Percentiles rank a stretch among this genome's conserved stretches.
phyloP scores from a whole-genome alignment of 2,113 vertebrate species.

The Rhizomys pruinosus region DNA sequence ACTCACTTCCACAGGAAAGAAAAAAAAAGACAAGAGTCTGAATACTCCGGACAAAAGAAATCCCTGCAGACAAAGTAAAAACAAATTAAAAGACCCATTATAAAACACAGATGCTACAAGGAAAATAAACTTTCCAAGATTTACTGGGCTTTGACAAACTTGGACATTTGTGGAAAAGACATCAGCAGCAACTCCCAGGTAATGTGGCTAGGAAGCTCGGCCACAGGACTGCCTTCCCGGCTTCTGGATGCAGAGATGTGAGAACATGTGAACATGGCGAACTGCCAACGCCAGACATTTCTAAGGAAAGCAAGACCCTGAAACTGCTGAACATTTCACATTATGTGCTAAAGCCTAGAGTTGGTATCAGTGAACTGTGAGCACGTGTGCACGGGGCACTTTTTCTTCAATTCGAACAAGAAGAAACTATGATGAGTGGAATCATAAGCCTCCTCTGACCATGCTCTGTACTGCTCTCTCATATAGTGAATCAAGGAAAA shows the following conservation, averaged over 20 bases:
- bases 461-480: neutral
- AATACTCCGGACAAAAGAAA: constrained; percentile 91
- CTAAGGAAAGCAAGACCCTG: constrained; percentile 57
- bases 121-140: constrained; percentile 97
- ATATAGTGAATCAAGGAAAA: neutral
- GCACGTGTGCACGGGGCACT: neutral
- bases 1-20: constrained; percentile 90
- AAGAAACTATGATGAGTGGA: neutral
- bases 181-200: constrained; percentile 92
- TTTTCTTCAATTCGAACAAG: constrained; percentile 18
- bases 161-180: constrained; percentile 94
- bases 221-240: constrained; percentile 86
- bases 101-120: constrained; percentile 99
- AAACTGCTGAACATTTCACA: constrained; percentile 5
- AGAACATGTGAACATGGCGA: constrained; percentile 87
- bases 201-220: constrained; percentile 69
- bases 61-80: constrained; percentile 95
- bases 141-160: constrained; percentile 93
- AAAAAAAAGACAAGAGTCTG: constrained; percentile 85
- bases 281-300: constrained; percentile 74
- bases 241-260: constrained; percentile 82
- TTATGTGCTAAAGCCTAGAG: constrained; percentile 2
- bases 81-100: constrained; percentile 98
- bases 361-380: neutral
- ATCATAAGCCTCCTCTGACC: neutral